phyloP scores from a whole-genome alignment of 2,113 vertebrate genomes.

The Bettongia penicillata region DNA sequence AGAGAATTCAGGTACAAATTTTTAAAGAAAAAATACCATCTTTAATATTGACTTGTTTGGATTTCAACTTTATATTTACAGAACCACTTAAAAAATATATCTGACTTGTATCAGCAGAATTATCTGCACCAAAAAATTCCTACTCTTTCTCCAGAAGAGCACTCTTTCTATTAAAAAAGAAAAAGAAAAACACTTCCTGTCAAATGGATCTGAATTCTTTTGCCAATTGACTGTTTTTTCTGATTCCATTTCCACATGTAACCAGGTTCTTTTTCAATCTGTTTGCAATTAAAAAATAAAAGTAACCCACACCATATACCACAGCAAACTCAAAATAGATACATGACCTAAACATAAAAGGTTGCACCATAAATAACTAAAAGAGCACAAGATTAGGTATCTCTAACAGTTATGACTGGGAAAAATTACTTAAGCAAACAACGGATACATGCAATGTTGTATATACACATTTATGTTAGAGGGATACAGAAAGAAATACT shows the following conservation, averaged over 20 bases:
- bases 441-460: not conserved
- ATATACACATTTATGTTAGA: not conserved
- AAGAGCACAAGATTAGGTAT: not conserved
- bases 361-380: not conserved
- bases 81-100: not conserved
- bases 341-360: not conserved
- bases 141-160: not conserved
- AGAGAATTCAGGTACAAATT: not conserved
- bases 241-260: slow-evolving; percentile 43
- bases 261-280: not conserved
- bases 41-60: not conserved
- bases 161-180: not conserved
- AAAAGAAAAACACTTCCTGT: slow-evolving; percentile 22
- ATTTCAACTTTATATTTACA: not conserved
- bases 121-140: not conserved
- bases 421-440: not conserved
- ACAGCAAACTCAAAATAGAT: not conserved
- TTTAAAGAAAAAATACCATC: not conserved
- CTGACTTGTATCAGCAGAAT: not conserved
- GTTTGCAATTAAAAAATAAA: not conserved
- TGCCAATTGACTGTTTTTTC: slow-evolving; percentile 7
- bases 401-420: not conserved
- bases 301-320: not conserved
- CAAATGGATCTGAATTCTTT: slow-evolving; percentile 23
- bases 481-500: not conserved